Evolutionary conservation across 2,797 vertebrate species (phyloP), one percentile per base, ranked within the genome.

Genomic region (Platalea minor): DNA sequence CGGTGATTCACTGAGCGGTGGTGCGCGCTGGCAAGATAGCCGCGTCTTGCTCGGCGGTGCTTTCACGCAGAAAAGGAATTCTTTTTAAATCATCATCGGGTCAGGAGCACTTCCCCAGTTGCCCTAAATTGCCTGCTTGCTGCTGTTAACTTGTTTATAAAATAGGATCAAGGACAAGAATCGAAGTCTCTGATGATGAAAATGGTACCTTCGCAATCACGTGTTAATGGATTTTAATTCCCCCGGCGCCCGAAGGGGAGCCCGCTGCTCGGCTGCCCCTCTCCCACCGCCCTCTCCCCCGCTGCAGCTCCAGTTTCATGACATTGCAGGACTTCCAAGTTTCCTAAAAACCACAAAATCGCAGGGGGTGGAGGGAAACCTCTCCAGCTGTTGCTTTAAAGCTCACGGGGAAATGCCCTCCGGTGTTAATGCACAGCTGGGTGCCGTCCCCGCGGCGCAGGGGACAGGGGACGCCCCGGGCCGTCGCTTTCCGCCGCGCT

Each of bases 301-400:
- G 3, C 70, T 29, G 78, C 95, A 95, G 95, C 95, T 97, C 97
- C 94, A 96, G 96, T 96, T 98, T 96, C 74, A 0, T 46, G 57
- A 41, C 87, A 35, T 25, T 70, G 33, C 48, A 37, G 37, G 25
- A 37, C 65, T 46, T 84, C 91, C 7, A 43, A 88, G 65, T 74
- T 72, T n/a, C 60, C 69, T 33, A 13, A 12, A 60, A 79, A 81
- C 45, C 56, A 8, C 41, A 31, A 10, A 69, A 59, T 56, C 0
- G 0, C 20, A 5, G n/a, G 31, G 25, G 17, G 17, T 15, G 48
- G 60, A 87, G n/a, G 56, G 37, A 61, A 88, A 25, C 5, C 31
- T 74, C 60, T 54, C 64, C 61, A 57, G 53, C 69, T 25, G 11
- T 29, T 23, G 48, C 59, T 51, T 9, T 43, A 25, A 63, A 48